Conservation (phyloP, 35 echinoderm and acorn worm genomes). For the Diadema setosum region DNA sequence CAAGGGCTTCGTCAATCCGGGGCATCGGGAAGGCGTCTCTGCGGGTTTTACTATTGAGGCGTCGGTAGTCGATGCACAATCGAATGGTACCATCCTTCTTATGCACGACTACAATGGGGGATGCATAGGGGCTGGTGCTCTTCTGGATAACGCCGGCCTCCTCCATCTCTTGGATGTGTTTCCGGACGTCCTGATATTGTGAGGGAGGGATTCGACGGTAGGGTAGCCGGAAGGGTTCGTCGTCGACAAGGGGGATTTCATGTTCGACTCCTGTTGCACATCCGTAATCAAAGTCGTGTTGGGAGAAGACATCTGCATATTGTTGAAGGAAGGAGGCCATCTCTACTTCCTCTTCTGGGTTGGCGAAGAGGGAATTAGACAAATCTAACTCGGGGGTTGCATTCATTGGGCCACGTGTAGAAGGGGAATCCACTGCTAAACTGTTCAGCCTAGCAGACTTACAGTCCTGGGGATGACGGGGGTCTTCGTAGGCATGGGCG, state of each 20-base stretch:
- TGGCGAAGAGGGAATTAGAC: background rate
- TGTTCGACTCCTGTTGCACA: too few species aligned
- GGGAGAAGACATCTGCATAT: background rate
- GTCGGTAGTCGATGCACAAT: too few species aligned
- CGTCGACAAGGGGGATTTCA: too few species aligned
- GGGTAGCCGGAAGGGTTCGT: background rate
- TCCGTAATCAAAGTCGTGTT: too few species aligned
- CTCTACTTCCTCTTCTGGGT: background rate
- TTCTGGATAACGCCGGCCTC: too few species aligned
- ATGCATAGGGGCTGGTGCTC: too few species aligned
- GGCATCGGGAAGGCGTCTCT: constrained; percentile 26
- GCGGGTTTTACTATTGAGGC: constrained; percentile 3
- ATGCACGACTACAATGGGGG: too few species aligned
- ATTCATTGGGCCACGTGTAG: background rate
- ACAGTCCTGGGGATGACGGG: background rate
- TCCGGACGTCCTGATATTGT: constrained; percentile 40
- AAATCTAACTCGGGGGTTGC: background rate
- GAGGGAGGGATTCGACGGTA: constrained; percentile 46
- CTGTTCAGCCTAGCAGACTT: too few species aligned
- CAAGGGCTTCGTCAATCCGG: constrained; percentile 34
- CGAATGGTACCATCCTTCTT: too few species aligned
- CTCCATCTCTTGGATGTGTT: constrained; percentile 26
- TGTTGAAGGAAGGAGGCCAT: background rate
- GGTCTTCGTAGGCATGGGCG: background rate
- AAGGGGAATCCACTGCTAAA: background rate